Percentiles rank a stretch among this genome's conserved stretches.
These are phyloP conservation scores for Athalia circularis DNA, from an alignment of 2,888 invertebrate species.

Conservation along the genomic window DNA sequence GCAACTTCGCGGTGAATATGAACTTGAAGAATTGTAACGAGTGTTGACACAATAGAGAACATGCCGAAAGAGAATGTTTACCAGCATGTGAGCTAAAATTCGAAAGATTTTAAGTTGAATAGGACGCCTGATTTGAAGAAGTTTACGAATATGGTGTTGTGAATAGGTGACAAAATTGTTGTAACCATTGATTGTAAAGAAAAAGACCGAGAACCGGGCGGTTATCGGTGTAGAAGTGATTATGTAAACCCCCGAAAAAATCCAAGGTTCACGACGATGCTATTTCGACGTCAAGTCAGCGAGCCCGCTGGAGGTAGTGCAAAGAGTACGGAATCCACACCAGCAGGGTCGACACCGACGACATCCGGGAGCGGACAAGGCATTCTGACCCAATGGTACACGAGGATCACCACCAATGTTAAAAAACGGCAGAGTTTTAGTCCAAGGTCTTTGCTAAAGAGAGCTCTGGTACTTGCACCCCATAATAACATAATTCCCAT, in stretches of 20 bases:
- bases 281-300: slow-evolving; percentile 67
- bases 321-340: slow-evolving; percentile 14
- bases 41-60: too few relatives aligned
- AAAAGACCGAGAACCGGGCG: background rate
- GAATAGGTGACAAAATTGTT: too few relatives aligned
- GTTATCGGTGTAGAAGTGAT: slow-evolving; percentile 6
- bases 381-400: slow-evolving; percentile 68
- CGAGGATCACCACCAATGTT: slow-evolving; percentile 69
- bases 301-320: slow-evolving; percentile 57
- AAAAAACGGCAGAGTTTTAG: slow-evolving; percentile 68
- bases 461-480: slow-evolving; percentile 63
- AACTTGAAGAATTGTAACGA: too few relatives aligned
- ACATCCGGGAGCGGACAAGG: slow-evolving; percentile 57
- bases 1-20: too few relatives aligned
- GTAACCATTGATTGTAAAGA: too few relatives aligned
- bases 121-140: too few relatives aligned
- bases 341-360: slow-evolving; percentile 53
- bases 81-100: too few relatives aligned
- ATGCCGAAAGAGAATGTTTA: too few relatives aligned
- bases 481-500: slow-evolving; percentile 4
- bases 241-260: slow-evolving; percentile 3
- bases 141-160: too few relatives aligned
- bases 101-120: too few relatives aligned
- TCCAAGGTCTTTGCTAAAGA: slow-evolving; percentile 64
- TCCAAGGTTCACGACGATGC: slow-evolving; percentile 57